Conservation (phyloP, 2,888 invertebrate species). For the Dynastes hyllus region DNA sequence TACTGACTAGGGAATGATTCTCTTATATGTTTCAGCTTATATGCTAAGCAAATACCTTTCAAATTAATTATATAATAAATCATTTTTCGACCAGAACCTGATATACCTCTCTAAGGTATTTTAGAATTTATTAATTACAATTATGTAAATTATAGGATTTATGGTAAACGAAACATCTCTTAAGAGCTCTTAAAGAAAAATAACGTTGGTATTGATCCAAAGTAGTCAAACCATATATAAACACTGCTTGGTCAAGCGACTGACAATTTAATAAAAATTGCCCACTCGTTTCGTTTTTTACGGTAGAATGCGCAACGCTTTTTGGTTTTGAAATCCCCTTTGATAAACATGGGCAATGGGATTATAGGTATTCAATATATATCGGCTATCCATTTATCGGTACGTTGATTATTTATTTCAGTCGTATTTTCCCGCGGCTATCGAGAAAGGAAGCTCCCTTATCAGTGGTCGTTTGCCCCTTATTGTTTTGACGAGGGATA, state of each 20-base stretch:
- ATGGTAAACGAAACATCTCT: too few relatives aligned
- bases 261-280: conserved; percentile 29
- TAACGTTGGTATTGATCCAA: too few relatives aligned
- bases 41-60: too few relatives aligned
- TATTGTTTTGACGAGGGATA: conserved; percentile 35
- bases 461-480: conserved; percentile 49
- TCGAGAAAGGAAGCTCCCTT: conserved; percentile 55
- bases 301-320: conserved; percentile 19
- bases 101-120: too few relatives aligned
- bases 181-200: too few relatives aligned
- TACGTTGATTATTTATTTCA: conserved; percentile 58
- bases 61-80: too few relatives aligned
- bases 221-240: not conserved
- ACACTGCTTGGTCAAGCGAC: conserved; percentile 3
- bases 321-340: too few relatives aligned
- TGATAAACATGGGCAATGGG: conserved; percentile 29
- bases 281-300: conserved; percentile 32
- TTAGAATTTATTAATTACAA: too few relatives aligned
- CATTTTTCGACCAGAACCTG: too few relatives aligned
- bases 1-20: too few relatives aligned
- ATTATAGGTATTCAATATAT: conserved; percentile 33
- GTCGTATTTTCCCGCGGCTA: conserved; percentile 50
- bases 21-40: too few relatives aligned
- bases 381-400: conserved; percentile 52
- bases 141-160: too few relatives aligned